Evolutionary conservation across 35 echinoderm and acorn worm genomes (phyloP), one percentile per base, ranked within the genome.

Genomic region (Apostichopus japonicus): DNA sequence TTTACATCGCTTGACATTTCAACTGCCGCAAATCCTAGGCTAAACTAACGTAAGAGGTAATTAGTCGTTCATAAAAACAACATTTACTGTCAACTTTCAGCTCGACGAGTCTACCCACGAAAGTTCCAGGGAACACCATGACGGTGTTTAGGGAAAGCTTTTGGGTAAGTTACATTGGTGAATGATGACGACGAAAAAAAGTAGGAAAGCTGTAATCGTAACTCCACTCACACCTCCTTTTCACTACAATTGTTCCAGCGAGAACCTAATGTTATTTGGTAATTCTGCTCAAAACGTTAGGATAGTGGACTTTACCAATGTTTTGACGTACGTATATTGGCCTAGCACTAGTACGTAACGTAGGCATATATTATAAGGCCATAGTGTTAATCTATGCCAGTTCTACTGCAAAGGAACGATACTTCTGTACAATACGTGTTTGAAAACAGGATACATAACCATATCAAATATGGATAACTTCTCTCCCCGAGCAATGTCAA

Each of bases 121-220:
- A 23, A 16, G 56, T 84, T 84, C 54, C 81, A 84, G 56, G 56
- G 14, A 3, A 57, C 81, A 84, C 81, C 81, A 84, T 84, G 81
- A 58, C 54, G 54, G 81, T 84, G 81, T 84, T 84, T 58, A 84
- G 55, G 81, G 81, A 84, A 84, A 84, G 54, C 23, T 84, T 84
- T 84, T 84, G 81, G 79, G 79, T 83, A 55, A 83, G 79, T 54
- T 54, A 9, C 11, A 75, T 75, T 14, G 6, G 71, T 75, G 6
- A 75, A 75, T 75, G 71, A 75, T 75, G 71, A 75, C 71, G 71
- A 75, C 7, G 71, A 21, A 75, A 75, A 4, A 19, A 61, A 7
- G 15, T 19, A 6, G 4, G n/a, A 75, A 75, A 7, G 6, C 21
- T 75, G 71, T 23, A 75, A 75, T 19, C 21, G 15, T 75, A 19